Conservation (phyloP, 1,140 invertebrate genomes). For the Hormaphis cornu region DNA sequence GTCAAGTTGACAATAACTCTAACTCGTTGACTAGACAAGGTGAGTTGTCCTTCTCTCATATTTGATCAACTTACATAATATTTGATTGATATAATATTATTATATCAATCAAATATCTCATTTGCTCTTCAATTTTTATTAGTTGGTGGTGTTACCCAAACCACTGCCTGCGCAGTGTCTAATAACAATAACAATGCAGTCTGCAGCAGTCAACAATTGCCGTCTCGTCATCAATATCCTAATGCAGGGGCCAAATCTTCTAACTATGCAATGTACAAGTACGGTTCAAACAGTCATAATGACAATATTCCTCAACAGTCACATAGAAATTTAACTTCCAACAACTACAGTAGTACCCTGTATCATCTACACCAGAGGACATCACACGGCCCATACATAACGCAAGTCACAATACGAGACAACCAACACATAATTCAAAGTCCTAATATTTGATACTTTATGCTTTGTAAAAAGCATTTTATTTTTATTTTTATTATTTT, state of each 20-base stretch:
- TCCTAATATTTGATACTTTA: neutral
- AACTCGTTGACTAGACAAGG: conserved; percentile 35
- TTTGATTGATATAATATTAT: no score
- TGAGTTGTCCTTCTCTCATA: conserved; percentile 33
- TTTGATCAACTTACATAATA: no score
- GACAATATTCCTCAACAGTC: no score
- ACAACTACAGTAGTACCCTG: neutral
- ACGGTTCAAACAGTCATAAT: neutral
- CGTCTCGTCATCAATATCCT: neutral
- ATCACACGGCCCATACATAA: conserved; percentile 48
- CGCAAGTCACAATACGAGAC: conserved; percentile 47
- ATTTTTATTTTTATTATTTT: neutral
- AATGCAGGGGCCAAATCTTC: neutral
- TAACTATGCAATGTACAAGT: neutral
- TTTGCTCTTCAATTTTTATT: no score
- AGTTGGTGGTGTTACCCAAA: no score
- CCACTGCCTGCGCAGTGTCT: no score
- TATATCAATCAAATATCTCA: no score
- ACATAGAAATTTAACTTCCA: neutral
- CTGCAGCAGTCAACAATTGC: neutral
- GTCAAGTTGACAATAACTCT: conserved; percentile 35
- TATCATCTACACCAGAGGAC: conserved; percentile 27
- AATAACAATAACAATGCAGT: neutral
- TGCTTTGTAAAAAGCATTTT: neutral
- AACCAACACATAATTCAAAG: conserved; percentile 35